phyloP scores from a whole-genome alignment of 2,797 vertebrate genomes.

The Aeoliscus strigatus region DNA sequence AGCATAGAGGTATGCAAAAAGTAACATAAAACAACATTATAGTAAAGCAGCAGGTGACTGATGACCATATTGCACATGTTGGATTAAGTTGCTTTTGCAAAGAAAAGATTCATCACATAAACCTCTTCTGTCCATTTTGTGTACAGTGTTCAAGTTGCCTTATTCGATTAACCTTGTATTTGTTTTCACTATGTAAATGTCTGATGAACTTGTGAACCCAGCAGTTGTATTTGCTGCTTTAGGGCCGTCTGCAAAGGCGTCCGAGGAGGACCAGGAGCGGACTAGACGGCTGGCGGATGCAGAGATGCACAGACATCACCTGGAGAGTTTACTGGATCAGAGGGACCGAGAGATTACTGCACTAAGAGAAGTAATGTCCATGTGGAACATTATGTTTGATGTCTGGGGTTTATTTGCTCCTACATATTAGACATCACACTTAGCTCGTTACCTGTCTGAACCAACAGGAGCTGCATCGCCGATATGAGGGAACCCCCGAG shows the following conservation, averaged over 20 bases:
- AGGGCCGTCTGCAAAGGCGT: conserved; percentile 90
- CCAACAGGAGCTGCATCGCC: conserved; percentile 91
- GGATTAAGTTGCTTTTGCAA: no score
- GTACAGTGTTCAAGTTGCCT: no score
- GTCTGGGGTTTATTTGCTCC: neutral
- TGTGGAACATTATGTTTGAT: neutral
- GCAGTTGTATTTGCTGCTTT: conserved; percentile 7
- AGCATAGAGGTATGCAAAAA: no score
- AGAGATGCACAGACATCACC: conserved; percentile 95
- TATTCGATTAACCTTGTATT: no score
- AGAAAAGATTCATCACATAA: no score
- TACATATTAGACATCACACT: neutral
- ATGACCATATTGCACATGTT: no score
- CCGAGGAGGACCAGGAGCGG: conserved; percentile 94
- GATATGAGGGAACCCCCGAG: conserved; percentile 92
- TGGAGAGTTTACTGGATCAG: conserved; percentile 94
- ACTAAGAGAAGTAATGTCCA: conserved; percentile 83
- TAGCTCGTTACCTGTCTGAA: neutral
- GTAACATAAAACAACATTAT: no score
- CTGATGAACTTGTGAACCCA: no score
- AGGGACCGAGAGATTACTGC: conserved; percentile 80
- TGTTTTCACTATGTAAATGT: no score
- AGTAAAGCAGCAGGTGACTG: no score
- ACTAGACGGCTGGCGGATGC: conserved; percentile 93
- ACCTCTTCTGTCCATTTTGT: no score